Percentiles rank a stretch among this genome's conserved stretches.
These are phyloP conservation scores for Brachycybe producta DNA, from an alignment of 2,888 invertebrate genomes.

Conservation along the genomic window DNA sequence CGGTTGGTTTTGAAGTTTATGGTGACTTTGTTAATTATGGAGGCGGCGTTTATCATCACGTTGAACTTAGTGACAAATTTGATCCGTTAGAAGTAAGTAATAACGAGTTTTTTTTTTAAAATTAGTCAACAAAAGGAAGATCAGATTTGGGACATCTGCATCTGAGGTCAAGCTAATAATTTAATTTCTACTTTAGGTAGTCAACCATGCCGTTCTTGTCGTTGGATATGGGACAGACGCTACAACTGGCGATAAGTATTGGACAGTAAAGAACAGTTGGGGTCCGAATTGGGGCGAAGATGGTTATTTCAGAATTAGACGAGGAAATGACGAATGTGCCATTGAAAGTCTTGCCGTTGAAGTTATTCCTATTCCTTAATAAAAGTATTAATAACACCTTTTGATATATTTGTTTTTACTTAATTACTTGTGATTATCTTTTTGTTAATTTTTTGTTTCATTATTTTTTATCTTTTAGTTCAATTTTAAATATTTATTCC, in stretches of 20 bases:
- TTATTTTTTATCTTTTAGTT: too few species aligned
- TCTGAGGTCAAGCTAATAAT: not conserved
- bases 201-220: slow-evolving; percentile 39
- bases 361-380: slow-evolving; percentile 15
- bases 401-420: not conserved
- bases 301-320: slow-evolving; percentile 27
- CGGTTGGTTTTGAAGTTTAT: slow-evolving; percentile 38
- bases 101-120: not conserved
- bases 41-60: slow-evolving; percentile 38
- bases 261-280: slow-evolving; percentile 29
- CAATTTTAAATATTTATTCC: too few species aligned
- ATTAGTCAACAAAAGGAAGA: not conserved
- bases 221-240: slow-evolving; percentile 38
- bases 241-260: slow-evolving; percentile 26
- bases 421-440: too few species aligned
- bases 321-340: slow-evolving; percentile 24
- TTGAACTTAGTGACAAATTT: slow-evolving; percentile 29
- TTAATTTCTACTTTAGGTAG: slow-evolving; percentile 31
- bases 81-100: slow-evolving; percentile 34
- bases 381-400: not conserved
- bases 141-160: too few species aligned
- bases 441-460: too few species aligned
- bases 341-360: slow-evolving; percentile 18
- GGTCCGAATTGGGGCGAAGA: slow-evolving; percentile 28
- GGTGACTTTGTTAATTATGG: slow-evolving; percentile 33